phyloP scores from a whole-genome alignment of 2,888 invertebrate species.

The Osedax fenrisi region DNA sequence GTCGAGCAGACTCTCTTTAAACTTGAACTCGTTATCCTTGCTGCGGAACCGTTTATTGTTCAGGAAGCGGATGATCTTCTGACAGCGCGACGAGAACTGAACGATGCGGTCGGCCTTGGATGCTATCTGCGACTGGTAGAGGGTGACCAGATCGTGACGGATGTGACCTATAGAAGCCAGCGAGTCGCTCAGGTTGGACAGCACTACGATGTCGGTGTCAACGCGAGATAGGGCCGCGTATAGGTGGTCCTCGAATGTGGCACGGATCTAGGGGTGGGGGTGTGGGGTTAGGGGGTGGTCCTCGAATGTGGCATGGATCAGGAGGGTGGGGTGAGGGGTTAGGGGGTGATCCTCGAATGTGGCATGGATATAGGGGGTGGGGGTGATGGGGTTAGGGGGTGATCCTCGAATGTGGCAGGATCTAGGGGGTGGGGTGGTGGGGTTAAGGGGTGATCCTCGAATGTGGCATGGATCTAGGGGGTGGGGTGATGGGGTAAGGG shows the following conservation, averaged over 20 bases:
- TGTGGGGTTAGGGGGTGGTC: slow-evolving; percentile 1
- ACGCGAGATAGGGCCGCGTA: slow-evolving; percentile 11
- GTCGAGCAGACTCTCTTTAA: slow-evolving; percentile 31
- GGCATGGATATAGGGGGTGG: too few relatives aligned
- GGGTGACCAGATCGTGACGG: slow-evolving; percentile 31
- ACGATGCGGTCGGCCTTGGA: slow-evolving; percentile 33
- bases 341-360: too few relatives aligned
- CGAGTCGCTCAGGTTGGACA: slow-evolving; percentile 37
- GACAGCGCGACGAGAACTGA: slow-evolving; percentile 34
- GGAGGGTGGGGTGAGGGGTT: too few relatives aligned
- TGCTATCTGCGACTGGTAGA: slow-evolving; percentile 32
- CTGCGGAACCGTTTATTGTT: slow-evolving; percentile 27
- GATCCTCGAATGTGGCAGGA: too few relatives aligned
- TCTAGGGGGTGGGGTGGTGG: too few relatives aligned
- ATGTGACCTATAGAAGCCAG: slow-evolving; percentile 29
- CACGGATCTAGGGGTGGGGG: slow-evolving; percentile 16
- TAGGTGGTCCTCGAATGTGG: slow-evolving; percentile 27
- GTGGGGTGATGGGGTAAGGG: too few relatives aligned
- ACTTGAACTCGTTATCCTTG: slow-evolving; percentile 28
- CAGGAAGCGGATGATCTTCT: slow-evolving; percentile 35
- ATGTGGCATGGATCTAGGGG: too few relatives aligned
- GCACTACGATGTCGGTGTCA: slow-evolving; percentile 34
- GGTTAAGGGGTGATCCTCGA: too few relatives aligned
- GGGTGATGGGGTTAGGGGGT: too few relatives aligned
- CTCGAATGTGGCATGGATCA: too few relatives aligned